Conservation (phyloP, 2,797 vertebrate genomes). For the Ara ararauna region DNA sequence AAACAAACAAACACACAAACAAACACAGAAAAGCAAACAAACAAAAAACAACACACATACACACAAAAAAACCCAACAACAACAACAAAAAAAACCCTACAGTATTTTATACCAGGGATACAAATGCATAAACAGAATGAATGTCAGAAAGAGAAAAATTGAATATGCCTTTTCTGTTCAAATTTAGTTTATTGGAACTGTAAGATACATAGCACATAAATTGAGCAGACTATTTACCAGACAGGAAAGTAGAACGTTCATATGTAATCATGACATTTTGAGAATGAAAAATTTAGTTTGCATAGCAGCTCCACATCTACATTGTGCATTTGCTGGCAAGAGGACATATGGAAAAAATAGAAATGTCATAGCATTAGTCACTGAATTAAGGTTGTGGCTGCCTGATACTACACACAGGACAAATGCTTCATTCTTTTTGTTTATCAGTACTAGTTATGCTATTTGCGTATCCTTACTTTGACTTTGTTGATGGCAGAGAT, state of each 20-base stretch:
- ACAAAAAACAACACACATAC: background rate
- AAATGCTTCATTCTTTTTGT: background rate
- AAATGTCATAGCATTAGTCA: slow-evolving; percentile 53
- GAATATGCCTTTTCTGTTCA: background rate
- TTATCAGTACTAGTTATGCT: slow-evolving; percentile 18
- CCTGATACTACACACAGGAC: background rate
- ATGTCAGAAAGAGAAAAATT: background rate
- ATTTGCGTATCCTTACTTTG: slow-evolving; percentile 15
- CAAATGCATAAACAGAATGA: background rate
- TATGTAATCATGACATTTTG: slow-evolving; percentile 39
- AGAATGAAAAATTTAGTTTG: slow-evolving; percentile 31
- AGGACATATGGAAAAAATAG: slow-evolving; percentile 19
- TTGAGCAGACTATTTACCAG: background rate
- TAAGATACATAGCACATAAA: background rate
- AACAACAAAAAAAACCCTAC: background rate
- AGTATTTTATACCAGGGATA: background rate
- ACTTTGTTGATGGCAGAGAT: background rate
- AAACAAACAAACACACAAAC: no score
- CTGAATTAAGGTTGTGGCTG: slow-evolving; percentile 23
- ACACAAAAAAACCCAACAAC: accelerated
- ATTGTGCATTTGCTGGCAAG: background rate
- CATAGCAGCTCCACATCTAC: background rate
- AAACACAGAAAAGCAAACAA: no score
- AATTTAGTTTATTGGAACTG: background rate
- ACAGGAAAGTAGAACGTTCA: slow-evolving; percentile 23